phyloP scores from a whole-genome alignment of 2,797 vertebrate species.

The Botia kubotai region DNA sequence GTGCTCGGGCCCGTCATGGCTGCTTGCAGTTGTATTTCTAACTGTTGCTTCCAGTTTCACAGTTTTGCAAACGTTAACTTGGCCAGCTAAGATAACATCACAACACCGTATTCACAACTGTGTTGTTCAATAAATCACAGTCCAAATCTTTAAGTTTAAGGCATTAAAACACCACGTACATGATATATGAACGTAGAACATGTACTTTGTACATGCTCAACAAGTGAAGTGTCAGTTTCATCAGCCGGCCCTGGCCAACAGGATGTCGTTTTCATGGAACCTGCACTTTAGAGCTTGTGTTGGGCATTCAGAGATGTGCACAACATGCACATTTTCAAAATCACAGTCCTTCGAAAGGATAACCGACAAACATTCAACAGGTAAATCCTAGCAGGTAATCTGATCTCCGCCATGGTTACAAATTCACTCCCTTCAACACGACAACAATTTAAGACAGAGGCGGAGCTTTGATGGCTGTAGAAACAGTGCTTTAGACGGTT shows the following conservation, averaged over 20 bases:
- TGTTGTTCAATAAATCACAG: too few species aligned
- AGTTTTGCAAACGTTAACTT: too few species aligned
- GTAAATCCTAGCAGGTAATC: not conserved
- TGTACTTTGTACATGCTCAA: not conserved
- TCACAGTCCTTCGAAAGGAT: not conserved
- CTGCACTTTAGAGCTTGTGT: not conserved
- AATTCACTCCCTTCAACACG: too few species aligned
- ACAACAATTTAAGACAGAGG: not conserved
- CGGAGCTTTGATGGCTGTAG: not conserved
- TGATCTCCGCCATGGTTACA: not conserved
- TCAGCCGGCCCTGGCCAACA: not conserved
- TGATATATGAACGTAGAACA: too few species aligned
- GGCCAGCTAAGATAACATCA: too few species aligned
- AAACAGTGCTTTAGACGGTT: not conserved
- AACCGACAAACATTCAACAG: not conserved
- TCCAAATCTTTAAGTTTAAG: too few species aligned
- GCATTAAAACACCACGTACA: too few species aligned
- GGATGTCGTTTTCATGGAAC: not conserved
- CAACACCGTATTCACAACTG: too few species aligned
- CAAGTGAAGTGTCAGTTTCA: not conserved
- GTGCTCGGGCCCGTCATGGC: too few species aligned
- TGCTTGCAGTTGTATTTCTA: too few species aligned
- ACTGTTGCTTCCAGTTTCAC: too few species aligned
- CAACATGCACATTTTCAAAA: not conserved
- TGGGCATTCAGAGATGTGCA: not conserved